Percentiles rank a stretch among this genome's conserved stretches.
These are phyloP conservation scores for Tholera decimalis DNA, from an alignment of 2,888 invertebrate species.

Conservation along the genomic window DNA sequence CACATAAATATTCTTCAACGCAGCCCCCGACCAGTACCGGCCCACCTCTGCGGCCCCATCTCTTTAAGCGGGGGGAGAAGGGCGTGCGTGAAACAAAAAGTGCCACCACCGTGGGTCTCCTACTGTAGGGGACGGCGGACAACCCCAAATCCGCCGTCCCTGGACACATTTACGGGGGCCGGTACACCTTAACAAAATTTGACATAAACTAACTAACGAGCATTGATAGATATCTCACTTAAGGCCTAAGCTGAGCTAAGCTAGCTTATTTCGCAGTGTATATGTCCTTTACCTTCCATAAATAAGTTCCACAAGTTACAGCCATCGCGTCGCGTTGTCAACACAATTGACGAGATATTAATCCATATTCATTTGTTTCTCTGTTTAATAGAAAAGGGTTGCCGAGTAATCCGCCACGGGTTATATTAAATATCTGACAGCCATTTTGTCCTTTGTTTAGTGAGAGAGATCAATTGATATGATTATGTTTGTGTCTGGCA, in stretches of 20 bases:
- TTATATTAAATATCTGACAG: constrained; percentile 43
- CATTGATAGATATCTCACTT: not conserved
- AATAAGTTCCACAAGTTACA: constrained; percentile 33
- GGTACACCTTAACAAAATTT: too few species aligned
- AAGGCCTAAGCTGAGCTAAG: not conserved
- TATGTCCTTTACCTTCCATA: constrained; percentile 11
- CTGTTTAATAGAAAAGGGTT: constrained; percentile 51
- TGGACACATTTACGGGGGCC: too few species aligned
- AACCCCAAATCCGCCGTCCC: too few species aligned
- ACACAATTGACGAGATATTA: constrained; percentile 48
- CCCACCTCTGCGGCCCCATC: too few species aligned
- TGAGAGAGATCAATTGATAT: constrained; percentile 31
- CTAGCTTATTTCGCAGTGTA: not conserved
- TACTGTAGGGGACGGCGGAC: too few species aligned
- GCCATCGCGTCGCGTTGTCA: too few species aligned
- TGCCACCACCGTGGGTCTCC: too few species aligned
- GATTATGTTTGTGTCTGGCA: constrained; percentile 12
- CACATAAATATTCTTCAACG: too few species aligned
- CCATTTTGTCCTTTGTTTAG: constrained; percentile 34
- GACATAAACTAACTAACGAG: too few species aligned
- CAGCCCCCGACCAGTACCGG: too few species aligned
- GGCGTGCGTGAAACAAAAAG: too few species aligned
- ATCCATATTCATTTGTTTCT: constrained; percentile 56
- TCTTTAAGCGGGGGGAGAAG: too few species aligned
- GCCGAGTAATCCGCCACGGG: constrained; percentile 37